Base-by-base conservation (phyloP, 2,888 invertebrate species). In the Harpalus rubripes region DNA sequence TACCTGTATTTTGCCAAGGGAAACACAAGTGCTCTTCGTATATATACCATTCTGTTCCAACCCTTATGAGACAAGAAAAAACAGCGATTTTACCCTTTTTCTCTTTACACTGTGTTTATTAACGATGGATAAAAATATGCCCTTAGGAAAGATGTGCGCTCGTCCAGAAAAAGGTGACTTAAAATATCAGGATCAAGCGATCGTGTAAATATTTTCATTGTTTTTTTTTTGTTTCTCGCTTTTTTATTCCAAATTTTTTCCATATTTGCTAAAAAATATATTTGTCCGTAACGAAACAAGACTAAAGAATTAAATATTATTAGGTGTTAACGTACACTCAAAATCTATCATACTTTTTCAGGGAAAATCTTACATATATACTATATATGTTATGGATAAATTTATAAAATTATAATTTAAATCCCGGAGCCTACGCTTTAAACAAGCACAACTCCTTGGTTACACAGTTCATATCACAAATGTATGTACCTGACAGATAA, bases 201-300 rank as follows among this genome's bases (percentile, higher is more conserved):
- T 8, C 52, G 22, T 52, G 44, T 74, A 44, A 74, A 74, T 74
- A 74, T 74, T 74, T 74, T 74, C 10, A n/a, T 68, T 39, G 32
- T 68, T 68, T 68, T 68, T 68, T 68, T 68, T 68, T 65, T 68
- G n/a, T 68, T 68, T 68, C 68, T 68, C 68, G 15, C 68, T 39
- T 68, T 65, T 68, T 68, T 7, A 22, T 22, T 22, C 22, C 22
- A 22, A 1, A 22, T 1, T 22, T 22, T 1, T 3, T 22, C 22
- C 1, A 22, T 22, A 22, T 68, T 39, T 5, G 4, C 0, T 0
- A 32, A n/a, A 12, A 52, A 52, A 52, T 52, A 12, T 12, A 52
- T 52, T 10, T 52, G 2, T 52, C 10, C 44, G 10, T 52, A 52
- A 52, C 8, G 1, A 12, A 10, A 52, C 12, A 10, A 0, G 1